Conservation (phyloP, 2,797 vertebrate species). For the Capromys pilorides region DNA sequence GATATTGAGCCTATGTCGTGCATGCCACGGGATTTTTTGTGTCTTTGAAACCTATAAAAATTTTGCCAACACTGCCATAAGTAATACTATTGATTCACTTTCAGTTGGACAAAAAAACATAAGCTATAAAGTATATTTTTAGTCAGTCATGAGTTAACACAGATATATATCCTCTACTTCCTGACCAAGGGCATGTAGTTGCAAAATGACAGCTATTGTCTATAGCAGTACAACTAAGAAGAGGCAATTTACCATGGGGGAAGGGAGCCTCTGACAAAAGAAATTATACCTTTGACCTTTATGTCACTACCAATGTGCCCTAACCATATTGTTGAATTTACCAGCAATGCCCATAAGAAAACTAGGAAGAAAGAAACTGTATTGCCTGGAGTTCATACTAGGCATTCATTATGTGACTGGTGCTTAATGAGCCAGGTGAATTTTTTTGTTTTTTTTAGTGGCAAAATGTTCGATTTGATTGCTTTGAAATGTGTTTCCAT, state of each 20-base stretch:
- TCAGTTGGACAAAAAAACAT: slow-evolving; percentile 49
- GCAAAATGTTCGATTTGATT: slow-evolving; percentile 68
- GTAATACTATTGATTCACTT: slow-evolving; percentile 18
- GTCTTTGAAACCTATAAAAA: not conserved
- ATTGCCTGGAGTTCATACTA: slow-evolving; percentile 32
- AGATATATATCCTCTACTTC: slow-evolving; percentile 4
- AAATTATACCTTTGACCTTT: slow-evolving; percentile 46
- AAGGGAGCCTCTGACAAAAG: slow-evolving; percentile 56
- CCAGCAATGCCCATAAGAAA: slow-evolving; percentile 31
- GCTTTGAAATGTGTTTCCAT: slow-evolving; percentile 68
- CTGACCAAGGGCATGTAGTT: slow-evolving; percentile 42
- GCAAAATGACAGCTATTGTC: slow-evolving; percentile 10
- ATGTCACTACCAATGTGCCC: slow-evolving; percentile 28
- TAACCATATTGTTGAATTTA: slow-evolving; percentile 38
- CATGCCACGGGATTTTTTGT: not conserved
- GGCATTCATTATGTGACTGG: slow-evolving; percentile 57
- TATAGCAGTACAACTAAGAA: not conserved
- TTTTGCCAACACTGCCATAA: not conserved
- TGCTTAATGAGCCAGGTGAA: slow-evolving; percentile 64
- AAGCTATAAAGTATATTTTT: slow-evolving; percentile 7
- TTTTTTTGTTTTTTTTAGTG: slow-evolving; percentile 42
- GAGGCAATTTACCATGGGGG: slow-evolving; percentile 29
- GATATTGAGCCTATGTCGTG: not conserved
- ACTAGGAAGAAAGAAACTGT: slow-evolving; percentile 22
- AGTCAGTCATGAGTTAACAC: slow-evolving; percentile 39